Percentiles rank a stretch among this genome's conserved stretches.
Evolutionary conservation across 1,140 invertebrate genomes (phyloP).

Genomic region (Hyles euphorbiae): DNA sequence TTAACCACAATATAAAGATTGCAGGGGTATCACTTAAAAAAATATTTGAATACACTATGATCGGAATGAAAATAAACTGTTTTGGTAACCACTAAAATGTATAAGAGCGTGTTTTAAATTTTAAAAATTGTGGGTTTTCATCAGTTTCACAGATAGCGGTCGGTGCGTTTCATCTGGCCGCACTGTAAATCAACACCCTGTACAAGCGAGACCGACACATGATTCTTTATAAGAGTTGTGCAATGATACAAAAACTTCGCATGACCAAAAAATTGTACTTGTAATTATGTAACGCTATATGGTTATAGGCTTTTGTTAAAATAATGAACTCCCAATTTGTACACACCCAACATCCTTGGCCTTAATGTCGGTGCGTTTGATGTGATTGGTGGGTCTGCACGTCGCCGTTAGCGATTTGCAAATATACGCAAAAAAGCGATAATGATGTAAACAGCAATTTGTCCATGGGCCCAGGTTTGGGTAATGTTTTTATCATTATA

Average conservation of each 20-base stretch:
- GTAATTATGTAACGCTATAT: conserved; percentile 50
- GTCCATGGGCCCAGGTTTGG: neutral
- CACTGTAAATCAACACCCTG: conserved; percentile 11
- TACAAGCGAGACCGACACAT: conserved; percentile 8
- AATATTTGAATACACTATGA: no score
- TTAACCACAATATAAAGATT: no score
- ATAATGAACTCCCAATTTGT: conserved; percentile 57
- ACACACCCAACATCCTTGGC: conserved; percentile 50
- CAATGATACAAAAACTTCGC: conserved; percentile 20
- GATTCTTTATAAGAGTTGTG: conserved; percentile 20
- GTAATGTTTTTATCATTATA: conserved; percentile 11
- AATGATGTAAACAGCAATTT: conserved; percentile 35
- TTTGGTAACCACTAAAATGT: no score
- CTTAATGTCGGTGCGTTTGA: conserved; percentile 57
- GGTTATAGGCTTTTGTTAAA: conserved; percentile 57
- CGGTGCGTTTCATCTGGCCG: conserved; percentile 6
- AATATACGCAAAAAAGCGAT: conserved; percentile 46
- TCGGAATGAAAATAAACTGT: no score
- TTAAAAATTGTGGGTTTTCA: neutral
- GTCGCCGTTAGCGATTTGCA: conserved; percentile 47
- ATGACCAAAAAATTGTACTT: conserved; percentile 32
- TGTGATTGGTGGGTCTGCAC: conserved; percentile 34
- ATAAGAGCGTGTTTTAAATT: no score
- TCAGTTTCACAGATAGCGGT: conserved; percentile 2
- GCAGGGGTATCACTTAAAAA: no score